Evolutionary conservation across 2,888 invertebrate genomes (phyloP).

Genomic region (Heliconius hortense): DNA sequence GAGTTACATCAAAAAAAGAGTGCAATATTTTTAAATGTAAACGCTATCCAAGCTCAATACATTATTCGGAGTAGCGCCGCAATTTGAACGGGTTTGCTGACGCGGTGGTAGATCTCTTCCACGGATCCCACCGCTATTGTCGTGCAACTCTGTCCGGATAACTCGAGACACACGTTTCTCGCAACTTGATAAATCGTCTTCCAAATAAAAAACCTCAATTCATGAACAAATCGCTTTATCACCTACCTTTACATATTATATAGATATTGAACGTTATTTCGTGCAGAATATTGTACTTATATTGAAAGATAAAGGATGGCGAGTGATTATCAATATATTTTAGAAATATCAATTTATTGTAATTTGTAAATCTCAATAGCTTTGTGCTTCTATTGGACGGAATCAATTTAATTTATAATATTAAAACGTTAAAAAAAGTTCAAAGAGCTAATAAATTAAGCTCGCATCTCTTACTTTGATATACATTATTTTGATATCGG

Average conservation of each 20-base stretch:
- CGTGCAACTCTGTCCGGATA: constrained; percentile 53
- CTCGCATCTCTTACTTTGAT: constrained; percentile 10
- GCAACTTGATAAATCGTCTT: constrained; percentile 64
- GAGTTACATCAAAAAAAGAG: not conserved
- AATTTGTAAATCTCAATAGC: constrained; percentile 8
- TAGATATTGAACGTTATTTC: constrained; percentile 1
- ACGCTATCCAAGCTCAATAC: constrained; percentile 21
- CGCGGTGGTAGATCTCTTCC: constrained; percentile 53
- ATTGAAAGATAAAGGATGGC: not conserved
- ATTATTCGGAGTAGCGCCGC: constrained; percentile 31
- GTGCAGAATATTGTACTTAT: constrained; percentile 9
- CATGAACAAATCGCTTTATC: constrained; percentile 41
- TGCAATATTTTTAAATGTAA: not conserved
- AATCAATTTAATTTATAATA: constrained; percentile 18
- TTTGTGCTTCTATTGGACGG: not conserved
- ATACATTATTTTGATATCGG: constrained; percentile 26
- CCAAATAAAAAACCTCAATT: constrained; percentile 44
- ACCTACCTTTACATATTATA: constrained; percentile 19
- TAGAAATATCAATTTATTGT: not conserved
- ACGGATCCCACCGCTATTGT: constrained; percentile 58
- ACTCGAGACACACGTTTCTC: constrained; percentile 56
- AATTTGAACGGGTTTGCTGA: constrained; percentile 64
- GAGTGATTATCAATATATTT: not conserved
- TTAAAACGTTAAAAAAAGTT: constrained; percentile 17
- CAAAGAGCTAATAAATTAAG: constrained; percentile 23